Conservation (phyloP, 1,140 invertebrate species). For the Stegodyphus mimosarum region DNA sequence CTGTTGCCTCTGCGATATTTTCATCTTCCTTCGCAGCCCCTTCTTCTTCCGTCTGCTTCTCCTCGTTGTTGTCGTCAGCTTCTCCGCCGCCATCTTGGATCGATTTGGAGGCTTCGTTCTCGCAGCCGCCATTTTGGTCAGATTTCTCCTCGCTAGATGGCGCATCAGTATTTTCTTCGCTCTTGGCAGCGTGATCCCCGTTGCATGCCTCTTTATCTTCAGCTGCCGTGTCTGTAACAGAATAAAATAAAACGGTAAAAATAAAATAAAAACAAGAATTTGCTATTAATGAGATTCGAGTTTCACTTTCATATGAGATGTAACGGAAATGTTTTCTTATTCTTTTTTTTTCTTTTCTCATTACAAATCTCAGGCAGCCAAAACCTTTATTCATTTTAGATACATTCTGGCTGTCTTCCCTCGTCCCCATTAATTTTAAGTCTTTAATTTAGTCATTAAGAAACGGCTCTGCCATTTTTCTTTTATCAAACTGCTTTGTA, state of each 20-base stretch:
- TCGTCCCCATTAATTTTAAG: too few relatives aligned
- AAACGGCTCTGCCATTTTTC: too few relatives aligned
- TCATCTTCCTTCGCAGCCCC: constrained; percentile 12
- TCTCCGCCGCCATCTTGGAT: constrained; percentile 52
- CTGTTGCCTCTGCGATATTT: constrained; percentile 19
- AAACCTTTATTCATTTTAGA: too few relatives aligned
- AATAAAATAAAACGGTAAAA: constrained; percentile 1
- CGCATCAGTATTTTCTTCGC: background rate
- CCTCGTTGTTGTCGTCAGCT: background rate
- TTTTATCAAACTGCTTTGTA: too few relatives aligned
- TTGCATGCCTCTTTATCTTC: constrained; percentile 48
- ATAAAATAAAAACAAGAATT: background rate
- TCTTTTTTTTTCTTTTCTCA: too few relatives aligned
- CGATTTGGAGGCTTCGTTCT: constrained; percentile 27
- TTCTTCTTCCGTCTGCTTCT: constrained; percentile 42
- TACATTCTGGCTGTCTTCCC: too few relatives aligned
- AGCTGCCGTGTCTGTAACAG: background rate
- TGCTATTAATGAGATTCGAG: background rate
- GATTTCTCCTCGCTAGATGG: constrained; percentile 22
- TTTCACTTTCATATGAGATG: constrained; percentile 15
- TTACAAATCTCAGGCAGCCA: too few relatives aligned
- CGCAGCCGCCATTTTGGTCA: constrained; percentile 41
- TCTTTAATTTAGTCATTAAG: too few relatives aligned
- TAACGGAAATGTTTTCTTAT: constrained; percentile 2
- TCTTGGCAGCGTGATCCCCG: constrained; percentile 21